A percentile compares a stretch with the other conserved stretches of the same genome.
These are phyloP conservation scores for Brenthis daphne DNA, from an alignment of 2,888 invertebrate species.

Conservation along the genomic window DNA sequence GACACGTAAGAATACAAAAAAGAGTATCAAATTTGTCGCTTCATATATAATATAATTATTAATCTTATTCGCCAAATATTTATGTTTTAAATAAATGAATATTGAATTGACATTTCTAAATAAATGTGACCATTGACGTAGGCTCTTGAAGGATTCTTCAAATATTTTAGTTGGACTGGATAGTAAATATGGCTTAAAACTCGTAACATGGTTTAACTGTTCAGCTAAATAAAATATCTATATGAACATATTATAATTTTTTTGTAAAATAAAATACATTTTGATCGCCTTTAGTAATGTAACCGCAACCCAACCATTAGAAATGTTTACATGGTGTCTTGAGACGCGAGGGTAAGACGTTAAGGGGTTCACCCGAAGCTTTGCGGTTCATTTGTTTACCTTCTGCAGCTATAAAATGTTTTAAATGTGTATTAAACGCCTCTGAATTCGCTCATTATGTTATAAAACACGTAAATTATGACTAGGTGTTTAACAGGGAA, in stretches of 20 bases:
- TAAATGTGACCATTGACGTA: no score
- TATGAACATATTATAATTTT: slow-evolving; percentile 2
- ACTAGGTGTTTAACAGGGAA: slow-evolving; percentile 10
- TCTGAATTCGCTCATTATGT: slow-evolving; percentile 2
- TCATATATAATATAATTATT: no score
- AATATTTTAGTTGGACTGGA: no score
- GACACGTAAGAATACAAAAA: no score
- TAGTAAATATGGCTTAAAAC: no score
- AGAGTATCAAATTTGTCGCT: no score
- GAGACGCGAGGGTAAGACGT: slow-evolving; percentile 64
- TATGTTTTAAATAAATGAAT: no score
- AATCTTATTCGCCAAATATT: no score
- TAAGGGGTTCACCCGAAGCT: slow-evolving; percentile 60
- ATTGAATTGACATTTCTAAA: no score
- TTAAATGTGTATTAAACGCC: slow-evolving; percentile 30
- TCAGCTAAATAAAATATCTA: no score
- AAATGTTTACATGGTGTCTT: slow-evolving; percentile 66
- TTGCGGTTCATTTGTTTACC: slow-evolving; percentile 47
- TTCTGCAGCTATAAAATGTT: slow-evolving; percentile 28
- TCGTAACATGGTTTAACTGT: no score
- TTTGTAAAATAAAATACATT: slow-evolving; percentile 11
- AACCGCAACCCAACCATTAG: slow-evolving; percentile 44
- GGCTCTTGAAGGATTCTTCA: no score
- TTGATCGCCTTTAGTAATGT: slow-evolving; percentile 35
- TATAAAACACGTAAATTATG: slow-evolving; percentile 5